These are phyloP conservation scores for Branchinecta sandiegonensis DNA, from an alignment of 2,888 invertebrate genomes.

Conservation along the genomic window DNA sequence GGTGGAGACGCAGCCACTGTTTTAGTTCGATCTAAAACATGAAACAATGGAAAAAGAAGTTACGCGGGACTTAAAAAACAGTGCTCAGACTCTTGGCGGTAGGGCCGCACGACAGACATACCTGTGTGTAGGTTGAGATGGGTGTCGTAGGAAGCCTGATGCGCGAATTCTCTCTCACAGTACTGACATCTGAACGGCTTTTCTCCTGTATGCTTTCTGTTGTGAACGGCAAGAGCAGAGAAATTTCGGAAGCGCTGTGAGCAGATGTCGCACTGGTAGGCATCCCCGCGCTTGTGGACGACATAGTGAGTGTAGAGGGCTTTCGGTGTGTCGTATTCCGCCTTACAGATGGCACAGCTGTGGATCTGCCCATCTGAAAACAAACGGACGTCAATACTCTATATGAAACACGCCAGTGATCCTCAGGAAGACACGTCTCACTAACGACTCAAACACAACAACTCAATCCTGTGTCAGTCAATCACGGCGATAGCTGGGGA, in stretches of 20 bases:
- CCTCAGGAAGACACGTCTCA: too few species aligned
- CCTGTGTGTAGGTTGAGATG: conserved; percentile 4
- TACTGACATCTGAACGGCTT: background rate
- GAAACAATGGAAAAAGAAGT: too few species aligned
- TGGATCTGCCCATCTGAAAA: background rate
- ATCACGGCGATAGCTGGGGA: too few species aligned
- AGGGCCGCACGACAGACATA: background rate
- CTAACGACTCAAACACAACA: too few species aligned
- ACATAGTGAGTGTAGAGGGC: background rate
- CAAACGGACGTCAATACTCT: too few species aligned
- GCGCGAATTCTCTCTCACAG: background rate
- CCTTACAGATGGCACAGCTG: conserved; percentile 1
- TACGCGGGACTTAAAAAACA: too few species aligned
- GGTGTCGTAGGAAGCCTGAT: conserved; percentile 3
- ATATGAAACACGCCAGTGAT: too few species aligned
- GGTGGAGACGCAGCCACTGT: too few species aligned
- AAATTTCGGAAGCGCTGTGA: background rate
- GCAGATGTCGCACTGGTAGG: conserved; percentile 2
- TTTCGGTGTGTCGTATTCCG: background rate
- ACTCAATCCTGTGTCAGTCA: too few species aligned
- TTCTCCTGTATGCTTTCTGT: conserved; percentile 4
- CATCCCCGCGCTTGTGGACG: background rate
- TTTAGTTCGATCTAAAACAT: too few species aligned
- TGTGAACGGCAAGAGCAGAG: background rate
- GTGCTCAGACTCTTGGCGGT: too few species aligned